Base-by-base conservation (phyloP, 2,888 invertebrate genomes). In the Pyrgus malvae region DNA sequence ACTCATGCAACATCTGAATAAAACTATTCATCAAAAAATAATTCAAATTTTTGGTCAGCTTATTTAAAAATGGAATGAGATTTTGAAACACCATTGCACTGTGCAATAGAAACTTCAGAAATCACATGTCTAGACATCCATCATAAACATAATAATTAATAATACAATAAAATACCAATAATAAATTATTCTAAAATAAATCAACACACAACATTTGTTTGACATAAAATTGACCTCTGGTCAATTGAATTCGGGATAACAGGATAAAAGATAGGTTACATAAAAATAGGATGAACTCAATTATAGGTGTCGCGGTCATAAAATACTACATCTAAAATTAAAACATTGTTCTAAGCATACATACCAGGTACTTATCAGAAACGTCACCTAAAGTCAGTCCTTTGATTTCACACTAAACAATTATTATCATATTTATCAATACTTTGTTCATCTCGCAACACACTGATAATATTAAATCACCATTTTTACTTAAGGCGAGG, bases 271-370 rank as follows among this genome's bases (percentile, higher is more conserved):
- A 19, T 37, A 17, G 8, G 37, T 14, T 38, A 19, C 19, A 38
- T 38, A 38, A 38, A 38, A 9, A 38, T n/a, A 38, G 23, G 23
- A 23, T 23, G 6, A n/a, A n/a, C n/a, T n/a, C n/a, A n/a, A n/a
- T n/a, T n/a, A n/a, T n/a, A 17, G 12, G 23, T 44, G 8, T 29
- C 51, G 37, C n/a, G n/a, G 42, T 54, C 31, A 44, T 45, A 48
- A 44, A 63, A 57, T 60, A 61, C 56, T 64, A 56, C 27, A 23
- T 63, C 60, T 63, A 62, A 66, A 67, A 62, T 56, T 59, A 60
- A 41, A 62, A 59, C 58, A 31, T 61, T 59, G 49, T 57, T 33
- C 53, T 57, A 55, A 55, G 23, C 53, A 57, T 57, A 61, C 56
- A 58, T 49, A 57, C 58, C 62, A 63, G 62, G 62, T 65, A 64